These are phyloP conservation scores for Xyliphius kryptos DNA, from an alignment of 2,113 vertebrate genomes.

Conservation along the genomic window DNA sequence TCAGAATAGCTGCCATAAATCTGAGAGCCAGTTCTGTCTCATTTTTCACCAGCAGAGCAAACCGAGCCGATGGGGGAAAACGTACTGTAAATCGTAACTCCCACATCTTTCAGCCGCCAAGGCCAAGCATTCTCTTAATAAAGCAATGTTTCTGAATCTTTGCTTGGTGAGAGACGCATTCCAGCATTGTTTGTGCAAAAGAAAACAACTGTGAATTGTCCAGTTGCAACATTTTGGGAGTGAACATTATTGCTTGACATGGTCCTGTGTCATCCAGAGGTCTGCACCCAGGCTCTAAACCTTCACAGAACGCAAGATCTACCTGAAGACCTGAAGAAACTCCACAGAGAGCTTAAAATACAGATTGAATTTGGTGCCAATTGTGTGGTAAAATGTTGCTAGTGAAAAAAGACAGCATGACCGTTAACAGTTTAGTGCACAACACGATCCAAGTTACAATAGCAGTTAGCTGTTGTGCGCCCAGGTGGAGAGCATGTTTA, in stretches of 20 bases:
- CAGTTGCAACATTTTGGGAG: slow-evolving; percentile 46
- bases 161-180: slow-evolving; percentile 55
- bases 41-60: slow-evolving; percentile 15
- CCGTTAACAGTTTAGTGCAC: too few species aligned
- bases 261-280: neutral
- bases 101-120: slow-evolving; percentile 18
- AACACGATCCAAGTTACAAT: too few species aligned
- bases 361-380: too few species aligned
- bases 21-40: neutral
- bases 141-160: slow-evolving; percentile 49
- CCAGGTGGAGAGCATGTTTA: too few species aligned
- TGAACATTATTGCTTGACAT: slow-evolving; percentile 5
- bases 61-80: slow-evolving; percentile 52
- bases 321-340: too few species aligned
- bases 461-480: too few species aligned
- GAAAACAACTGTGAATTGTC: slow-evolving; percentile 35
- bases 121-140: slow-evolving; percentile 34
- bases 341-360: too few species aligned
- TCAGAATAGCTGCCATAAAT: slow-evolving; percentile 33
- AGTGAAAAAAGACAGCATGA: too few species aligned
- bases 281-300: too few species aligned
- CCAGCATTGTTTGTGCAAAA: slow-evolving; percentile 31
- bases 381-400: too few species aligned
- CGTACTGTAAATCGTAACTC: slow-evolving; percentile 54
- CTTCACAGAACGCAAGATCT: too few species aligned